These are phyloP conservation scores for Sebastes melanostomus DNA, from an alignment of 2,797 vertebrate species.

Conservation along the genomic window DNA sequence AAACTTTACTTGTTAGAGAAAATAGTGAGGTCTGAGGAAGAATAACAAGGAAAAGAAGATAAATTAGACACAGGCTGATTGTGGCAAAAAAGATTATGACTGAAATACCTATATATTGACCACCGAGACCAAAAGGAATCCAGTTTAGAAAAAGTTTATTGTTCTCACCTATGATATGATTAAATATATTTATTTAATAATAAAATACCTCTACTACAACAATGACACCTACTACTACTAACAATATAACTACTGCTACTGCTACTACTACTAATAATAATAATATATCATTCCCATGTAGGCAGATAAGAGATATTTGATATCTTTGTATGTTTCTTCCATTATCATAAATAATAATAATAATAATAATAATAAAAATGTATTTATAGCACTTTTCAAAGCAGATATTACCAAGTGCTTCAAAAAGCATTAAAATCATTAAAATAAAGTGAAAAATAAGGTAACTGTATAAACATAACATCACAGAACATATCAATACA, in stretches of 20 bases:
- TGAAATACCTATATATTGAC: background rate
- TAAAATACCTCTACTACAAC: background rate
- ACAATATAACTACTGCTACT: too few relatives aligned
- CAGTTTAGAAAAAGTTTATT: background rate
- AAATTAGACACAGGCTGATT: background rate
- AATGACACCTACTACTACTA: background rate
- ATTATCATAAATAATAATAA: too few relatives aligned
- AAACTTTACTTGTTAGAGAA: background rate
- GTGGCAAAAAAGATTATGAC: background rate
- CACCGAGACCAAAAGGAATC: background rate
- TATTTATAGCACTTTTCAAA: too few relatives aligned
- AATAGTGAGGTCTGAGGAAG: background rate
- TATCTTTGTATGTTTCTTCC: background rate
- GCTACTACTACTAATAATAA: fast-evolving
- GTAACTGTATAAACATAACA: too few relatives aligned
- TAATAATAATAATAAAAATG: background rate
- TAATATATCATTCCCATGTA: background rate
- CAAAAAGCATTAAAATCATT: too few relatives aligned
- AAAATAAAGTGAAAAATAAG: too few relatives aligned
- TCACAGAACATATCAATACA: too few relatives aligned
- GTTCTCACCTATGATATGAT: background rate
- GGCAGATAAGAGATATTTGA: background rate
- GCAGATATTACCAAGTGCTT: too few relatives aligned
- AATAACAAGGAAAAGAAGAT: background rate
- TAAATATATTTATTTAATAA: background rate